phyloP scores from a whole-genome alignment of 2,113 vertebrate genomes.

The Ornithorhynchus anatinus region DNA sequence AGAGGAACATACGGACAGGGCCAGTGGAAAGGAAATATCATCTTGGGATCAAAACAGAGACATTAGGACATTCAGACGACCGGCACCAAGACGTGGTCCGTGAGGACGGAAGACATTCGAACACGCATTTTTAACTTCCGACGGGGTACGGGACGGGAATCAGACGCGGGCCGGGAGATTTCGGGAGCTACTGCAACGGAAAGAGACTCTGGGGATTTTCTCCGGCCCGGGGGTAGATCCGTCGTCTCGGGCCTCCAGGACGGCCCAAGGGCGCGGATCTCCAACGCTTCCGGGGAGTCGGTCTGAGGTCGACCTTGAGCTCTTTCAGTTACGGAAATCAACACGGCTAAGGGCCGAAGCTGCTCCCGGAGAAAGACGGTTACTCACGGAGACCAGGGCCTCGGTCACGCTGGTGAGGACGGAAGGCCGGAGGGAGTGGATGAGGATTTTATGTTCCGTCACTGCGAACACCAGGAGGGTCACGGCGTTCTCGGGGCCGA shows the following conservation, averaged over 20 bases:
- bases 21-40: slow-evolving; percentile 99
- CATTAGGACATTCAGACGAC: slow-evolving; percentile 2
- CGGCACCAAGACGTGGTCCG: neutral
- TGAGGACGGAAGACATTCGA: too few relatives aligned
- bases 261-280: too few relatives aligned
- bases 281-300: too few relatives aligned
- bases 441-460: slow-evolving; percentile 97
- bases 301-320: too few relatives aligned
- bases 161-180: too few relatives aligned
- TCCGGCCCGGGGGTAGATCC: too few relatives aligned
- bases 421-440: slow-evolving; percentile 94
- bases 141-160: too few relatives aligned
- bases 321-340: slow-evolving; percentile 4
- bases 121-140: too few relatives aligned
- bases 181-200: too few relatives aligned
- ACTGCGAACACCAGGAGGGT: slow-evolving; percentile 93
- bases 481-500: slow-evolving; percentile 94
- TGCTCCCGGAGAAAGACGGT: neutral
- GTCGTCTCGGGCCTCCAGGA: too few relatives aligned
- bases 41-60: slow-evolving; percentile 73
- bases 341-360: neutral
- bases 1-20: slow-evolving; percentile 97
- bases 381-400: slow-evolving; percentile 95
- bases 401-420: slow-evolving; percentile 97
- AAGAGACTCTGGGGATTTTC: too few relatives aligned